These are phyloP conservation scores for Drosophila insularis DNA, from an alignment of 1,140 invertebrate species.

Conservation along the genomic window DNA sequence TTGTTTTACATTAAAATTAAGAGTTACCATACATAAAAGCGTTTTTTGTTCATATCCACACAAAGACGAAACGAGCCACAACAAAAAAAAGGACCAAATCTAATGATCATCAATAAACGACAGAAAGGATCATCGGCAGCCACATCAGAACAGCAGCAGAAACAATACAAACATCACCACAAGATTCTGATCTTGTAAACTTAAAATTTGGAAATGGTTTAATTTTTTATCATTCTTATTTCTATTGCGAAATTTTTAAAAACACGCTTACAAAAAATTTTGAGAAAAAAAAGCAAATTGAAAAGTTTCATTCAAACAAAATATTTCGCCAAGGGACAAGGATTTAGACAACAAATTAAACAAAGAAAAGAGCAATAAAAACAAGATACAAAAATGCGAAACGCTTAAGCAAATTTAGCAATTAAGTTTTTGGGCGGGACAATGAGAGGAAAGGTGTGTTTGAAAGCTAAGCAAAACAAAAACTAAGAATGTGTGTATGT, in stretches of 20 bases:
- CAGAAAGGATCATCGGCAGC: neutral
- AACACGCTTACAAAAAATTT: constrained; percentile 35
- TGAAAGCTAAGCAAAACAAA: constrained; percentile 14
- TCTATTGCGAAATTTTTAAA: neutral
- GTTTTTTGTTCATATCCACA: constrained; percentile 34
- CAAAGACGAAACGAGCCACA: constrained; percentile 29
- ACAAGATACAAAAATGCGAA: constrained; percentile 30
- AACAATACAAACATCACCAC: constrained; percentile 7
- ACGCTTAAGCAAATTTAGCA: constrained; percentile 46
- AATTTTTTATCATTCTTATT: too few relatives aligned
- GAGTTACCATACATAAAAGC: constrained; percentile 27
- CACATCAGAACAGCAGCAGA: neutral
- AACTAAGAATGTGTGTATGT: constrained; percentile 20
- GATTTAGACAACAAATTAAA: neutral
- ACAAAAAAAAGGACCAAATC: constrained; percentile 26
- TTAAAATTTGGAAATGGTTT: constrained; percentile 30
- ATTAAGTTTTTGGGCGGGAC: constrained; percentile 40
- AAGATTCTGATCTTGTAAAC: too few relatives aligned
- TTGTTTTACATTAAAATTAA: constrained; percentile 79
- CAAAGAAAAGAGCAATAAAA: constrained; percentile 14
- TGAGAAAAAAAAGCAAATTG: constrained; percentile 24
- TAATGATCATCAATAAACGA: constrained; percentile 9
- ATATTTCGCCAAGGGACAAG: constrained; percentile 1
- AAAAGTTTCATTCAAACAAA: constrained; percentile 15
- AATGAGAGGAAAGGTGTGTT: neutral